Evolutionary conservation across 92 coral and sea anemone genomes (phyloP), one percentile per base, ranked within the genome.

Genomic region (Ricordea florida): DNA sequence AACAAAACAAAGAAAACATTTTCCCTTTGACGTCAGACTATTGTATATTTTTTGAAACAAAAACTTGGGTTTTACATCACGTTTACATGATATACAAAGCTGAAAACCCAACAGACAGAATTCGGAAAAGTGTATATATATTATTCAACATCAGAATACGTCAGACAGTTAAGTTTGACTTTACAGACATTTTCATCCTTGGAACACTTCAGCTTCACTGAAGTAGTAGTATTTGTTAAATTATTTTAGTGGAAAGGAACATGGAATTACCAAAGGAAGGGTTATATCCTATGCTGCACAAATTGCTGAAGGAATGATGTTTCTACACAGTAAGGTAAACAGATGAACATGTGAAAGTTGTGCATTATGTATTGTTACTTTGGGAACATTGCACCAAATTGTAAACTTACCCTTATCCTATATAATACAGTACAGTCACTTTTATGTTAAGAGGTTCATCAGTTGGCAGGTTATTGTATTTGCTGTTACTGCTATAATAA

Each of bases 251-350:
- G 60, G 35, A 51, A 58, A 44, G 23, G 42, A 73, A 22, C 50
- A 62, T 10, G 72, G 62, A 0, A 72, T 72, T 2, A 55, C 55
- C 30, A 82, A 48, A 53, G 76, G 68, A 17, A 72, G 47, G 35
- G 85, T 91, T 10, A 47, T 92, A n/a, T 58, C 73, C 23, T 92
- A 80, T 66, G 94, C 96, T 14, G 89, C 85, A 11, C 96, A 94
- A 80, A 85, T 94, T 34, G 91, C 98, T 0, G 96, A 92, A 60
- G 98, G 97, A 25, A 92, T 93, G 88, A 85, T 88, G 93, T 94
- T 50, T 53, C 85, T 94, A 0, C 92, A 94, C 51, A 63, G 63
- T 14, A 70, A 76, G 87, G 97, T 91, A 28, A 33, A 9, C 57
- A 9, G 17, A 37, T 25, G 32, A 57, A 32, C 4, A 57, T 1